These are phyloP conservation scores for Acipenser transmontanus DNA, from an alignment of 2,797 vertebrate species.

Conservation along the genomic window DNA sequence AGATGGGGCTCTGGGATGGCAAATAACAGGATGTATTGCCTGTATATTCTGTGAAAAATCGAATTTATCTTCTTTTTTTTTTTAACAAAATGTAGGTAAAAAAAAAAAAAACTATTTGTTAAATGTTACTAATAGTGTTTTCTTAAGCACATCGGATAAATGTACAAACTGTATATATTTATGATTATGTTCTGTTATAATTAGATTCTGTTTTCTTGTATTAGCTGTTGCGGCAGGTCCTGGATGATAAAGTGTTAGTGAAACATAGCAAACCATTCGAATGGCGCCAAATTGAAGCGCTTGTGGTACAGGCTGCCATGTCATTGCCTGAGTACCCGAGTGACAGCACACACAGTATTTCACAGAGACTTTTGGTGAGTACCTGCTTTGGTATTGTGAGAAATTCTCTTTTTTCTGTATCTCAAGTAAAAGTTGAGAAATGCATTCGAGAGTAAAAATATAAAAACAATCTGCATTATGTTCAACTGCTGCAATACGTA, in stretches of 20 bases:
- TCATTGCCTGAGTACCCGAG: slow-evolving; percentile 14
- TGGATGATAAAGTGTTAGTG: slow-evolving; percentile 25
- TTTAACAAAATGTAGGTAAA: too few species aligned
- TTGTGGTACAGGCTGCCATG: slow-evolving; percentile 24
- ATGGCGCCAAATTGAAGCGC: slow-evolving; percentile 17
- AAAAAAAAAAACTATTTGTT: too few species aligned
- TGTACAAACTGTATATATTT: too few species aligned
- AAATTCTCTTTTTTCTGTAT: neutral
- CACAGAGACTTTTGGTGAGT: slow-evolving; percentile 24
- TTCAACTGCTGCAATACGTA: too few species aligned
- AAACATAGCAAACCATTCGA: slow-evolving; percentile 25
- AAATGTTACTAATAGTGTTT: too few species aligned
- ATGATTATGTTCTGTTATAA: neutral
- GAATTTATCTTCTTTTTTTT: too few species aligned
- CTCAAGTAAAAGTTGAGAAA: neutral
- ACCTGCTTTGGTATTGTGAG: neutral
- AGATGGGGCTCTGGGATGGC: too few species aligned
- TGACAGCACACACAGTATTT: slow-evolving; percentile 12
- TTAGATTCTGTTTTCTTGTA: neutral
- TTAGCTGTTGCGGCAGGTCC: slow-evolving; percentile 21
- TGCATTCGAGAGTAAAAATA: neutral
- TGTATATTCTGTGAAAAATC: too few species aligned
- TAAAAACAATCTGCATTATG: too few species aligned
- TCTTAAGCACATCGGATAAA: too few species aligned
- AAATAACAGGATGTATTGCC: too few species aligned